Base-by-base conservation (phyloP, 2,797 vertebrate genomes). In the Mormyrus hasselquistii region DNA sequence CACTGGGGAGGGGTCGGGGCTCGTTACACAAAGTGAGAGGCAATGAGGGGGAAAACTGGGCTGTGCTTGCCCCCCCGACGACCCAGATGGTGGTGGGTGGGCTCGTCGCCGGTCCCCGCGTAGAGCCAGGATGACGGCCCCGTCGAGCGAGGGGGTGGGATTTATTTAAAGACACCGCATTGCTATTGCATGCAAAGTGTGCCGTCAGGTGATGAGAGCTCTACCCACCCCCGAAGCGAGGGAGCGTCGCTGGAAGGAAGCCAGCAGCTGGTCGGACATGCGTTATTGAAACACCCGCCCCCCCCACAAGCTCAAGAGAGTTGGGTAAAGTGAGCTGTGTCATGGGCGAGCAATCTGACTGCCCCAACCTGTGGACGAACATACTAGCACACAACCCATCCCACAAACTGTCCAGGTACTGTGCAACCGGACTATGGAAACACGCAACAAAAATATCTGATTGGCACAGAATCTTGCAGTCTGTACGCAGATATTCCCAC, bases 121-220 rank as follows among this genome's bases (percentile, higher is more conserved):
- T 16, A 83, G 1, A 83, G 79, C 34, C 44, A 83, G 79, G 41
- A 22, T 47, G 79, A 84, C 87, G 57, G 88, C 19, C 50, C 62
- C 49, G 3, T 52, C 49, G 89, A 88, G 89, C 88, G 90, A 19
- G 88, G 55, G 55, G 90, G 90, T 25, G 89, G 89, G 90, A 90
- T 92, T 90, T 92, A 90, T 91, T 91, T 91, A 91, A 90, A 92
- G 88, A 57, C 88, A n/a, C 57, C 25, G 25, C 49, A 22, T 47
- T 7, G 73, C 47, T 62, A 59, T 41, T 50, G 59, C 73, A 65
- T 53, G n/a, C 86, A 76, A 88, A 34, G 49, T 19, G 16, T n/a
- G 62, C 38, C 44, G 83, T 90, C 59, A 85, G 89, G 38, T 87
- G 85, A 50, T 19, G 88, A 52, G 59, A n/a, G 50, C 25, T 1